These are phyloP conservation scores for Bucorvus abyssinicus DNA, from an alignment of 2,797 vertebrate species.

Conservation along the genomic window DNA sequence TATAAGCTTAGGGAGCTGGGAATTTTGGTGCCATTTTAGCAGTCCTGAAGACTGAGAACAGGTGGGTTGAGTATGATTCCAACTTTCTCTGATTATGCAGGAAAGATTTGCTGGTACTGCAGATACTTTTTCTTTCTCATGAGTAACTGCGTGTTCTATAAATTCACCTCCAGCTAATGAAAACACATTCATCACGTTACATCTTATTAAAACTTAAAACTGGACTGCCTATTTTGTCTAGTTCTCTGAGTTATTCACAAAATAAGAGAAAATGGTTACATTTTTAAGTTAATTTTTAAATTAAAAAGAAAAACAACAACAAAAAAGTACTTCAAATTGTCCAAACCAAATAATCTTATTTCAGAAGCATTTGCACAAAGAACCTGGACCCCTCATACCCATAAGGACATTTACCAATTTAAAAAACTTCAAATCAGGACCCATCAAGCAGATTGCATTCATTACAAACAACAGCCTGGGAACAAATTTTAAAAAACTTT, in stretches of 20 bases:
- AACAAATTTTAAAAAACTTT: accelerated
- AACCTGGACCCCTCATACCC: accelerated
- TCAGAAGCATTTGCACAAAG: background rate
- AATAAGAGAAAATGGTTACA: background rate
- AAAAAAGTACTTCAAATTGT: background rate
- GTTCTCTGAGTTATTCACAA: background rate
- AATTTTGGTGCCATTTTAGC: slow-evolving; percentile 33
- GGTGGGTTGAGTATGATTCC: background rate
- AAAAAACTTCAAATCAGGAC: background rate
- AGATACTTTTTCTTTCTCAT: background rate
- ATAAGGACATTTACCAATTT: background rate
- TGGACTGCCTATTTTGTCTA: background rate
- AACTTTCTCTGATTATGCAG: background rate
- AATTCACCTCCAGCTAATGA: background rate
- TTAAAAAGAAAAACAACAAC: background rate
- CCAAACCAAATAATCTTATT: background rate
- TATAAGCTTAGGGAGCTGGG: slow-evolving; percentile 33
- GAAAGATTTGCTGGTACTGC: background rate
- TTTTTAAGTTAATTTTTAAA: background rate
- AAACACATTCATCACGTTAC: background rate
- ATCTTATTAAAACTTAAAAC: background rate
- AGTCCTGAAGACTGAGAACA: background rate
- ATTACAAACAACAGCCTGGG: background rate
- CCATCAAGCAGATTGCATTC: background rate
- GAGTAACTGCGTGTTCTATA: background rate